phyloP scores from a whole-genome alignment of 2,113 vertebrate genomes.

The Callopanchax toddi region DNA sequence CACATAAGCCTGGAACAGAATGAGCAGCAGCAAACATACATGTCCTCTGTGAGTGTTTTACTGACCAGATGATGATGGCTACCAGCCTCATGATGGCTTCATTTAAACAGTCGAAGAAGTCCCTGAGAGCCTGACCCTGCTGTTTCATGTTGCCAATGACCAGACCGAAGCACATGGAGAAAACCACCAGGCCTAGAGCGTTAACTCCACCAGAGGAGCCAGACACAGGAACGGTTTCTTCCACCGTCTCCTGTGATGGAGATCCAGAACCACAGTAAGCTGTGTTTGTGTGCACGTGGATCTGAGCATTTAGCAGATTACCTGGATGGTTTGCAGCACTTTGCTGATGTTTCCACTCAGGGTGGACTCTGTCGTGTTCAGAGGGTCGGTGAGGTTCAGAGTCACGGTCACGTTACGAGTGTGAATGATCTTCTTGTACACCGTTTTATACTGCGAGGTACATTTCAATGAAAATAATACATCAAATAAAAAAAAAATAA shows the following conservation, averaged over 20 bases:
- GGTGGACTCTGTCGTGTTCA: conserved; percentile 65
- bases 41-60: conserved; percentile 16
- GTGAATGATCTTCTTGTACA: conserved; percentile 85
- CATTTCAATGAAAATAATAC: background rate
- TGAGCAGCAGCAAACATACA: too few relatives aligned
- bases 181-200: conserved; percentile 93
- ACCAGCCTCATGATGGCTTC: conserved; percentile 98
- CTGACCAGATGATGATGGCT: conserved; percentile 97
- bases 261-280: background rate
- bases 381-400: conserved; percentile 63
- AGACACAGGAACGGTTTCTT: conserved; percentile 87
- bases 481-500: too few relatives aligned
- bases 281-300: background rate
- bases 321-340: conserved; percentile 83
- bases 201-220: conserved; percentile 92
- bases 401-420: conserved; percentile 77
- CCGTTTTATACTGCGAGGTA: conserved; percentile 90
- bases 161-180: conserved; percentile 95
- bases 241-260: conserved; percentile 77
- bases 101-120: conserved; percentile 96
- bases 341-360: conserved; percentile 83
- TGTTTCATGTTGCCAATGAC: conserved; percentile 96
- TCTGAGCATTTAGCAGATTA: background rate
- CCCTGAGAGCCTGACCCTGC: conserved; percentile 89
- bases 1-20: background rate